Evolutionary conservation across 2,888 invertebrate genomes (phyloP).

Genomic region (Scaeva pyrastri): DNA sequence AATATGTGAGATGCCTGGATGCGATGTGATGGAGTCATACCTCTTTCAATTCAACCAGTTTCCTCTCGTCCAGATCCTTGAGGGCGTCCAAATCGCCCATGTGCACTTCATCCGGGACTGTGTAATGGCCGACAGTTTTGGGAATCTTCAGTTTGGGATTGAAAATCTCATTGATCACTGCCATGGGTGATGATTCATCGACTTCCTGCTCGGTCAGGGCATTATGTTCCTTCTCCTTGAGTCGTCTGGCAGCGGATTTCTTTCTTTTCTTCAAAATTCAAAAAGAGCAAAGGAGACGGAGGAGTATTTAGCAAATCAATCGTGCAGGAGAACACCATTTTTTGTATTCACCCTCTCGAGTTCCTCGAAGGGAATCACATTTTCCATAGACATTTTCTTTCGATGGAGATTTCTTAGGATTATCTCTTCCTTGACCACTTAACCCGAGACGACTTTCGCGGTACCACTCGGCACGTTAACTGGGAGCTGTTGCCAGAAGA

Average conservation of each 20-base stretch:
- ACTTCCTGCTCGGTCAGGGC: conserved; percentile 77
- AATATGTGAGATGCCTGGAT: conserved; percentile 31
- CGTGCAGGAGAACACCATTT: conserved; percentile 15
- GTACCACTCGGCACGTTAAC: conserved; percentile 58
- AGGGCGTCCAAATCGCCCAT: conserved; percentile 84
- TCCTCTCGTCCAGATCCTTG: conserved; percentile 86
- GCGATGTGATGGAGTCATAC: conserved; percentile 83
- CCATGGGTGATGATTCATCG: conserved; percentile 81
- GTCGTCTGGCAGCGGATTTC: conserved; percentile 79
- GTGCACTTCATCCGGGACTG: conserved; percentile 80
- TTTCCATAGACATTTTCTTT: conserved; percentile 81
- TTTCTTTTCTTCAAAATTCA: conserved; percentile 81
- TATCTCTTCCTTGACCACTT: conserved; percentile 32
- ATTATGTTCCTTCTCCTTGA: conserved; percentile 78
- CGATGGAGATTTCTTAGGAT: neutral
- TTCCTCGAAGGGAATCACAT: conserved; percentile 81
- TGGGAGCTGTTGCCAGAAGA: conserved; percentile 51
- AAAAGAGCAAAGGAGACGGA: conserved; percentile 7
- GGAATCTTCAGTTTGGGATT: conserved; percentile 83
- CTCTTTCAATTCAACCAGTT: conserved; percentile 88
- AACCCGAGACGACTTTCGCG: conserved; percentile 55
- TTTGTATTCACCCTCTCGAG: conserved; percentile 80
- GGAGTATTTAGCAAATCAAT: conserved; percentile 46
- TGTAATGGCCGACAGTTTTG: conserved; percentile 81
- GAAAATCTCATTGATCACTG: conserved; percentile 83